Evolutionary conservation across 2,113 vertebrate genomes (phyloP).

Genomic region (Sinocyclocheilus anophthalmus): DNA sequence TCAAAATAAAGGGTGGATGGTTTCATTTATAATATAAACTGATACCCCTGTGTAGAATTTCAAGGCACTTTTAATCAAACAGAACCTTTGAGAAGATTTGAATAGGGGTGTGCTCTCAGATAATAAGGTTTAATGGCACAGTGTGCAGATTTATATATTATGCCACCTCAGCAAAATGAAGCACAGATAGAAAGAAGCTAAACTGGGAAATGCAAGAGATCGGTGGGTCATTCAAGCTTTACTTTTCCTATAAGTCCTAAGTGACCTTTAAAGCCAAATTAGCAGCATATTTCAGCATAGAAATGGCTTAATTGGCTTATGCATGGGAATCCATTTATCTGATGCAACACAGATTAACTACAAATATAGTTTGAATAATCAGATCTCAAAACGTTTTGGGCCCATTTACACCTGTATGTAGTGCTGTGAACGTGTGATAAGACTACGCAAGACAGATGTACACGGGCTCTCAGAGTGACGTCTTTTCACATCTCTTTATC

Average conservation of each 20-base stretch:
- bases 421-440: too few species aligned
- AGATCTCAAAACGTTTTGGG: neutral
- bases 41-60: neutral
- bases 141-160: neutral
- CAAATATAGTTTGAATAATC: neutral
- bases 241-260: too few species aligned
- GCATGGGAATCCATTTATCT: neutral
- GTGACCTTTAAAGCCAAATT: neutral
- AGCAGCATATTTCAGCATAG: neutral
- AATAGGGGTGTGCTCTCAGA: neutral
- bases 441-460: neutral
- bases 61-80: neutral
- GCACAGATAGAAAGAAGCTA: neutral
- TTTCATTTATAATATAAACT: neutral
- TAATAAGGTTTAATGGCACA: conserved; percentile 5
- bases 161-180: conserved; percentile 15
- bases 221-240: neutral
- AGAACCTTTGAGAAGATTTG: neutral
- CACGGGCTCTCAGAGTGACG: neutral
- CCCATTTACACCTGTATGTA: neutral
- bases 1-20: neutral
- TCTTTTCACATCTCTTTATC: neutral
- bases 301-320: neutral
- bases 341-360: neutral
- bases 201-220: neutral